A percentile compares a stretch with the other conserved stretches of the same genome.
These are phyloP conservation scores for Eucidaris tribuloides DNA, from an alignment of 35 echinoderm and acorn worm genomes.

Conservation along the genomic window DNA sequence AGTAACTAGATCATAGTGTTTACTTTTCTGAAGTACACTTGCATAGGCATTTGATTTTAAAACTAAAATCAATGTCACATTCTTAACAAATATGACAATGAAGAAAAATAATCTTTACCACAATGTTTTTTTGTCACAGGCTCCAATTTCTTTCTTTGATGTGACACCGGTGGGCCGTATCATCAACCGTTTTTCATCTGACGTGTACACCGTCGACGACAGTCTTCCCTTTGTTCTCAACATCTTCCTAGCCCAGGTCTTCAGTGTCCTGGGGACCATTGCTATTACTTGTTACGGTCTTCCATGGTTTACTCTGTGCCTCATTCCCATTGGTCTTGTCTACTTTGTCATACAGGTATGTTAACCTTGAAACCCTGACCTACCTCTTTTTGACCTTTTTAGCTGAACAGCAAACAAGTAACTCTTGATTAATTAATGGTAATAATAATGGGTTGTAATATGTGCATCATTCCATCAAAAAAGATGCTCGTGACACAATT, in stretches of 20 bases:
- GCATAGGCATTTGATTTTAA: too few relatives aligned
- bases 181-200: slow-evolving; percentile 74
- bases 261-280: slow-evolving; percentile 35
- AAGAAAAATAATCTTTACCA: not conserved
- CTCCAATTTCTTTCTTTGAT: slow-evolving; percentile 74
- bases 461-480: too few relatives aligned
- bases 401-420: too few relatives aligned
- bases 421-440: too few relatives aligned
- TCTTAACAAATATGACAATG: not conserved
- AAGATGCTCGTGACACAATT: too few relatives aligned
- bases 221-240: slow-evolving; percentile 56
- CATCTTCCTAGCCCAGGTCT: slow-evolving; percentile 43
- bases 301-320: slow-evolving; percentile 68
- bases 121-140: slow-evolving; percentile 9
- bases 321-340: slow-evolving; percentile 50
- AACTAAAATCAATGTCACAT: not conserved
- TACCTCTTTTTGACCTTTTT: too few relatives aligned
- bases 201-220: slow-evolving; percentile 62
- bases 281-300: slow-evolving; percentile 53
- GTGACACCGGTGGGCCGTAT: slow-evolving; percentile 70
- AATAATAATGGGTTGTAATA: too few relatives aligned
- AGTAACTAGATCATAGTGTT: not conserved
- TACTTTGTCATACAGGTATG: slow-evolving; percentile 75
- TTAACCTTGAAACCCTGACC: not conserved
- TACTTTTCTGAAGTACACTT: too few relatives aligned